Evolutionary conservation across 2,113 vertebrate genomes (phyloP).

Genomic region (Thunnus thynnus): DNA sequence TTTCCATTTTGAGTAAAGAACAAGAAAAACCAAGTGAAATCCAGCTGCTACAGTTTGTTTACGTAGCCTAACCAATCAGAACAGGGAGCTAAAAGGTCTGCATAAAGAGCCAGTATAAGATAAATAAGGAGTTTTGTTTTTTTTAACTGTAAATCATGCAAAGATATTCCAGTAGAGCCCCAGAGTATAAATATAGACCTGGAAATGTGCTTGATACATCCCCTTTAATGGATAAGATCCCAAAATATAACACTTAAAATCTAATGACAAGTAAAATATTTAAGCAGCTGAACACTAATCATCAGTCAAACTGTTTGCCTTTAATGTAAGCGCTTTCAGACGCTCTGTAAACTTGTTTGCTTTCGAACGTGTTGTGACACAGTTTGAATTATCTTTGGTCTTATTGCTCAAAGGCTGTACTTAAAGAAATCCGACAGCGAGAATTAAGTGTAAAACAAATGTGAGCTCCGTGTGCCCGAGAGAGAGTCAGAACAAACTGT

Average conservation of each 20-base stretch:
- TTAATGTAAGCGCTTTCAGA: constrained; percentile 42
- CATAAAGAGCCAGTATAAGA: too few relatives aligned
- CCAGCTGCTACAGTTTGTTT: too few relatives aligned
- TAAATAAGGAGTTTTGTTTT: too few relatives aligned
- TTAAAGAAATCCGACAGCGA: constrained; percentile 43
- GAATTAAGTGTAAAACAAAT: constrained; percentile 67
- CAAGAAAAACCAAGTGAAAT: too few relatives aligned
- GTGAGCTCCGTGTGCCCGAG: constrained; percentile 48
- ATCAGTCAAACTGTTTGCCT: constrained; percentile 15
- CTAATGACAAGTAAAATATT: not conserved
- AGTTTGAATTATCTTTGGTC: constrained; percentile 7
- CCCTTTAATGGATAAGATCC: not conserved
- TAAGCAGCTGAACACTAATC: not conserved
- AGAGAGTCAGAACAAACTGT: constrained; percentile 75
- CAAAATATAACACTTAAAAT: not conserved
- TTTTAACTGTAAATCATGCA: too few relatives aligned
- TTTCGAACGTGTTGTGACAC: constrained; percentile 22
- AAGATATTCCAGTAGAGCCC: too few relatives aligned
- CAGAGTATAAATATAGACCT: too few relatives aligned
- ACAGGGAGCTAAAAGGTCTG: too few relatives aligned
- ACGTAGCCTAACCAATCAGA: too few relatives aligned
- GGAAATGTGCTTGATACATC: too few relatives aligned
- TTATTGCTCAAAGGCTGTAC: constrained; percentile 14
- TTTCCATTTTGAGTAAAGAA: too few relatives aligned
- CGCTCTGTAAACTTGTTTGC: constrained; percentile 23